A percentile compares a stretch with the other conserved stretches of the same genome.
Conservation (phyloP, 2,113 vertebrate species). For the Synodontis membranacea region DNA sequence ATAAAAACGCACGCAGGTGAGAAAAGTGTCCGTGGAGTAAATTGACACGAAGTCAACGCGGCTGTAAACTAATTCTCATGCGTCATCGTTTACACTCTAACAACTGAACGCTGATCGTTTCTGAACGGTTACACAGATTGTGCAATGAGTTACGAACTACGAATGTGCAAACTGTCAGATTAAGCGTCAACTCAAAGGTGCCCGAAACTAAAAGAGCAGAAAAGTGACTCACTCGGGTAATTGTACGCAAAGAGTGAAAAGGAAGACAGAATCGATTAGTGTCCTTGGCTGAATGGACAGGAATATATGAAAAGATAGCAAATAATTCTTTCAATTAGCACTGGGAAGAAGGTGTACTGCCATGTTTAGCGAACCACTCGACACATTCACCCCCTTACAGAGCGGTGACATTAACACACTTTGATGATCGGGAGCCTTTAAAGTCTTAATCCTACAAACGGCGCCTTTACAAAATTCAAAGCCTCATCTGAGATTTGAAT, state of each 20-base stretch:
- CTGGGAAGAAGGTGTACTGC: constrained; percentile 42
- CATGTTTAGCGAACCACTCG: constrained; percentile 57
- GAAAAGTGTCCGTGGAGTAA: too few relatives aligned
- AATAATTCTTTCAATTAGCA: constrained; percentile 49
- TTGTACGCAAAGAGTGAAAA: constrained; percentile 7
- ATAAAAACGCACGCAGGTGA: neutral
- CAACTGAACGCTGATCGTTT: constrained; percentile 18
- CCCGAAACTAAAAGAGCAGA: neutral
- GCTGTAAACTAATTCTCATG: neutral
- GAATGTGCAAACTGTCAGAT: constrained; percentile 17
- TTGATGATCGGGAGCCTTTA: constrained; percentile 70
- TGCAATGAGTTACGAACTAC: neutral
- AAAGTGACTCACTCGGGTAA: constrained; percentile 3
- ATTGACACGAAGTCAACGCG: neutral
- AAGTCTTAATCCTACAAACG: constrained; percentile 71
- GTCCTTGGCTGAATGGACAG: constrained; percentile 13
- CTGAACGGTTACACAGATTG: constrained; percentile 9
- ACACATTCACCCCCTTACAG: constrained; percentile 59
- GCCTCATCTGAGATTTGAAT: constrained; percentile 62
- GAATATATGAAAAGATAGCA: constrained; percentile 33
- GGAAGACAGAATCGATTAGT: neutral
- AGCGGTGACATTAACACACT: constrained; percentile 62
- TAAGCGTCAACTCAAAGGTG: constrained; percentile 21
- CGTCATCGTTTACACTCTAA: neutral
- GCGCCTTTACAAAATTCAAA: constrained; percentile 59